Base-by-base conservation (phyloP, 1,140 invertebrate genomes). In the Aricia agestis region DNA sequence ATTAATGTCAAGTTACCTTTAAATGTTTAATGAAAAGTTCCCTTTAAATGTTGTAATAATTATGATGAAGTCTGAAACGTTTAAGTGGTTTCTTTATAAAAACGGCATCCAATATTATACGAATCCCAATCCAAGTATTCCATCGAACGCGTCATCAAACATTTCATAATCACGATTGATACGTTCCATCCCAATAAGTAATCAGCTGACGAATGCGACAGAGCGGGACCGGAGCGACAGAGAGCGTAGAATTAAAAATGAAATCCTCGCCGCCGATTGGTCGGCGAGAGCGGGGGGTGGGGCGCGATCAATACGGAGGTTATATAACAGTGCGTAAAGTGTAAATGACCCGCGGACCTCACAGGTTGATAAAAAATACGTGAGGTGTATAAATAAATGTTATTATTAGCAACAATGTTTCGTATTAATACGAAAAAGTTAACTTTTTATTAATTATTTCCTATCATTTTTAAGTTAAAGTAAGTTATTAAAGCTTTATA, bases 231-330 rank as follows among this genome's bases (percentile, higher is more conserved):
- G 67, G 78, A 78, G 78, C 76, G 73, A 72, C 68, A 66, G 78
- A 77, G 82, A 78, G 82, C 78, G 86, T 86, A 78, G 78, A 84
- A 87, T 86, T 89, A 87, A 86, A 89, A 86, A 85, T 85, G 18
- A 86, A 88, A 86, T 73, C 79, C 69, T 36, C 74, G 71, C 41
- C 74, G 69, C 72, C 72, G 73, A 88, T 88, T 86, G 86, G 86
- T 78, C 78, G 65, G 42, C 68, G 73, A 45, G 67, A 74, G 59
- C 72, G n/a, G 25, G 76, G 65, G 74, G 68, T 70, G 19, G 69
- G 74, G 41, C 72, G 74, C 83, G 86, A 88, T 88, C 84, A 88
- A 88, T 88, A 86, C 82, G 69, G 66, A 45, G 81, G 81, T 87
- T 87, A 87, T 80, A 82, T 87, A 87, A 63, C 17, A 17, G 59